Conservation (phyloP, 1,140 invertebrate species). For the Hypothenemus hampei region DNA sequence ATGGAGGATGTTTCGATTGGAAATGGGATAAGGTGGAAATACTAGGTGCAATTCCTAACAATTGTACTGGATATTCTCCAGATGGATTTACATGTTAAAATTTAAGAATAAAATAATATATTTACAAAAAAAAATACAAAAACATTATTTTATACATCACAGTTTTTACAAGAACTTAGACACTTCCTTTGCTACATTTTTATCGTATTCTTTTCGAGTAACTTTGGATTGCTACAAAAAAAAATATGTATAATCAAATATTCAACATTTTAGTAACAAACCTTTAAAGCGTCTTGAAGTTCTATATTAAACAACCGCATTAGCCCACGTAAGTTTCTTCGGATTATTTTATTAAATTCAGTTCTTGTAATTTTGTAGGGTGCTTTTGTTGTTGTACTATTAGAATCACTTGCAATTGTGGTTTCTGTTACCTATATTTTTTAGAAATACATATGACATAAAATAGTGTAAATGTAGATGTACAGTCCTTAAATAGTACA, state of each 20-base stretch:
- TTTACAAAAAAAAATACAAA: not conserved
- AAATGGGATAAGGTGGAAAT: constrained; percentile 7
- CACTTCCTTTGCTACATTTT: constrained; percentile 28
- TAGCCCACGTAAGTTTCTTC: constrained; percentile 48
- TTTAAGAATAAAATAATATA: not conserved
- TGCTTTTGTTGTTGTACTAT: constrained; percentile 39
- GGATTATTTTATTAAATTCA: constrained; percentile 41
- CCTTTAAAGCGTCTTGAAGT: constrained; percentile 49
- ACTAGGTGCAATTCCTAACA: constrained; percentile 2
- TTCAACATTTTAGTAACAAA: constrained; percentile 35
- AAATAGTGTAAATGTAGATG: not conserved
- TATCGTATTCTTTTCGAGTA: constrained; percentile 27
- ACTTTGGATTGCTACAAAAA: constrained; percentile 33
- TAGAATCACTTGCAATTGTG: constrained; percentile 23
- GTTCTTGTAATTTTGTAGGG: constrained; percentile 43
- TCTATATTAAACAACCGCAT: constrained; percentile 50
- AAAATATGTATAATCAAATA: constrained; percentile 1
- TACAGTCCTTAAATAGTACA: not conserved
- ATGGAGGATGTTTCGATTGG: constrained; percentile 9
- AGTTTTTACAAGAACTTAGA: constrained; percentile 30
- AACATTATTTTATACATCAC: not conserved
- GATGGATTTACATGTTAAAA: constrained; percentile 13
- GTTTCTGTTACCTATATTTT: not conserved
- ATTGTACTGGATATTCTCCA: constrained; percentile 12
- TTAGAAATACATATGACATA: not conserved